Evolutionary conservation across 2,888 invertebrate genomes (phyloP).

Genomic region (Hyppa rectilinea): DNA sequence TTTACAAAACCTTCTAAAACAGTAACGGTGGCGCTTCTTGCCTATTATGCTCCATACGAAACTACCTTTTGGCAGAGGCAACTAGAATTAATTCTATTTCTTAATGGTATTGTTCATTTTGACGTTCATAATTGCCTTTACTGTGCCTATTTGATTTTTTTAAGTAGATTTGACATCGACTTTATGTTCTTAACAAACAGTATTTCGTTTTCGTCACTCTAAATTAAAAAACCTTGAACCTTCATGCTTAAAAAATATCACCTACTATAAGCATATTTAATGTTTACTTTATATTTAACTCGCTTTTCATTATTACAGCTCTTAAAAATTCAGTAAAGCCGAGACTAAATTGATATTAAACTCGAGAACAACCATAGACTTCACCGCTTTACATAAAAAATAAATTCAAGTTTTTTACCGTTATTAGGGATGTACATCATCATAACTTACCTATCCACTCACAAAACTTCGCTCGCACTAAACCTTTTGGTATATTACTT

Average conservation of each 20-base stretch:
- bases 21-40: no score
- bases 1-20: no score
- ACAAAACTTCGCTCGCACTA: conserved; percentile 5
- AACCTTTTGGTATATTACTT: conserved; percentile 28
- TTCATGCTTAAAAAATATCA: conserved; percentile 1
- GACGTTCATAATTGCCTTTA: no score
- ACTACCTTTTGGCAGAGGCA: no score
- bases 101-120: no score
- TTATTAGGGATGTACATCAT: conserved; percentile 9
- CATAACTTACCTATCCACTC: conserved; percentile 20
- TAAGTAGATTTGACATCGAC: no score
- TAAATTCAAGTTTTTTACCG: conserved; percentile 15
- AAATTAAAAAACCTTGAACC: no score
- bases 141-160: no score
- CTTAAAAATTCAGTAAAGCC: background rate
- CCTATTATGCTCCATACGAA: no score
- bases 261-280: background rate
- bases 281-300: no score
- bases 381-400: conserved; percentile 29
- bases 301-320: background rate
- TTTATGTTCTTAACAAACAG: no score
- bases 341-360: conserved; percentile 15
- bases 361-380: background rate
- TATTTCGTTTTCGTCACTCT: background rate
- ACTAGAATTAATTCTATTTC: no score